Base-by-base conservation (phyloP, 2,888 invertebrate genomes). In the Andrena haemorrhoa region DNA sequence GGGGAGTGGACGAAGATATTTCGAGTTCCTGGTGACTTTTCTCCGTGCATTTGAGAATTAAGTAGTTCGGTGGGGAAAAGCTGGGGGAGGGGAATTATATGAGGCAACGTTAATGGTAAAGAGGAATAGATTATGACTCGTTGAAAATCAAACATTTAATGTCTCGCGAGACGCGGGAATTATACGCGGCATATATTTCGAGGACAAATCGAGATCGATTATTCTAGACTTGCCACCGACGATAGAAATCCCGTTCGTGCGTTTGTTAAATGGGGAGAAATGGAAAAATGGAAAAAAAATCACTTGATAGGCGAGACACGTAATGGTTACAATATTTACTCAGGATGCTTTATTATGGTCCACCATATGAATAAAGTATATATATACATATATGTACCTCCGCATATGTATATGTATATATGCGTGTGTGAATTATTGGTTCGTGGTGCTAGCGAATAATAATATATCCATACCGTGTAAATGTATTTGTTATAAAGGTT, bases 291-390 rank as follows among this genome's bases (percentile, higher is more conserved):
- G 51, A 0, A 4, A 5, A 41, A 16, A 41, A 16, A 41, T 12
- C 41, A 41, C 41, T 41, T 35, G 61, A 91, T 91, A 91, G 87
- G 89, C 90, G 86, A 92, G 89, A 92, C 90, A 92, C 90, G 89
- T 91, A 92, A 93, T 93, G 90, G 90, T 94, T 92, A 94, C 93
- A 94, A 94, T 94, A 94, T 94, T 93, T 94, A 94, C 94, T 94
- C 94, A 94, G 94, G 93, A 94, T 93, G 92, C 92, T 94, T 93
- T 92, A 91, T 94, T 93, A 93, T 91, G 85, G 88, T 88, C 89
- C 90, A 88, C 88, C 89, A 88, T 86, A 89, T 86, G 85, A 89
- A 86, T 86, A 85, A 51, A 81, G 77, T 70, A 71, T 60, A 75
- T 35, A 70, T 71, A 35, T 72, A 71, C 33, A 66, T 76, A 35